Evolutionary conservation across 2,113 vertebrate genomes (phyloP).

Genomic region (Scomber japonicus): DNA sequence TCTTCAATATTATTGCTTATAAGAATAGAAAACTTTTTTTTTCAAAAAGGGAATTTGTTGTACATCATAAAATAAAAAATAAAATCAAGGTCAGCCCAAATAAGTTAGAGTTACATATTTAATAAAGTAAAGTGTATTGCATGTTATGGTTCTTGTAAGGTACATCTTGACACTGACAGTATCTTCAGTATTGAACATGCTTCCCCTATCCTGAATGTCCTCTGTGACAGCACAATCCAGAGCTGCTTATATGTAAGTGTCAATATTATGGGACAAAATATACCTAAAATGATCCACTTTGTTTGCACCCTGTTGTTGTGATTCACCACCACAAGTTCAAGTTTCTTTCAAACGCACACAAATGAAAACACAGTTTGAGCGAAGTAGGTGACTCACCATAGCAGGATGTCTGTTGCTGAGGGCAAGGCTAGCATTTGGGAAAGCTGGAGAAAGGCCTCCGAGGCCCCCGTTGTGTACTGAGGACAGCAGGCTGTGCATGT

Average conservation of each 20-base stretch:
- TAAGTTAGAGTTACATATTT: too few species aligned
- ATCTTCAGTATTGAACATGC: neutral
- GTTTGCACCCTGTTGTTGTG: neutral
- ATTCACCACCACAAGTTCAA: neutral
- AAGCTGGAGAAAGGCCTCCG: slow-evolving; percentile 89
- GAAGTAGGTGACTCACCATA: slow-evolving; percentile 86
- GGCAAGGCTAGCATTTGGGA: slow-evolving; percentile 87
- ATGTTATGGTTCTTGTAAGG: neutral
- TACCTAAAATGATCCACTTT: neutral
- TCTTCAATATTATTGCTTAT: neutral
- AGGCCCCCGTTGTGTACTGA: slow-evolving; percentile 87
- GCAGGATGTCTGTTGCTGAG: slow-evolving; percentile 89
- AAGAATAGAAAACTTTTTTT: too few species aligned
- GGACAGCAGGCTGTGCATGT: slow-evolving; percentile 90
- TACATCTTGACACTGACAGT: neutral
- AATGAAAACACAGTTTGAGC: slow-evolving; percentile 6
- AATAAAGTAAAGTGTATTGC: neutral
- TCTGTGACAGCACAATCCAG: neutral
- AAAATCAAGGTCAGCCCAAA: too few species aligned
- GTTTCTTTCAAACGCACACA: slow-evolving; percentile 1
- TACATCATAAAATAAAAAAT: too few species aligned
- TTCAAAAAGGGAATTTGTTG: too few species aligned
- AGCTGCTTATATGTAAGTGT: neutral
- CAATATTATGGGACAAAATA: neutral
- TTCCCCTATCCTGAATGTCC: neutral